Evolutionary conservation across 1,140 invertebrate species (phyloP).

Genomic region (Gryon sp.): DNA sequence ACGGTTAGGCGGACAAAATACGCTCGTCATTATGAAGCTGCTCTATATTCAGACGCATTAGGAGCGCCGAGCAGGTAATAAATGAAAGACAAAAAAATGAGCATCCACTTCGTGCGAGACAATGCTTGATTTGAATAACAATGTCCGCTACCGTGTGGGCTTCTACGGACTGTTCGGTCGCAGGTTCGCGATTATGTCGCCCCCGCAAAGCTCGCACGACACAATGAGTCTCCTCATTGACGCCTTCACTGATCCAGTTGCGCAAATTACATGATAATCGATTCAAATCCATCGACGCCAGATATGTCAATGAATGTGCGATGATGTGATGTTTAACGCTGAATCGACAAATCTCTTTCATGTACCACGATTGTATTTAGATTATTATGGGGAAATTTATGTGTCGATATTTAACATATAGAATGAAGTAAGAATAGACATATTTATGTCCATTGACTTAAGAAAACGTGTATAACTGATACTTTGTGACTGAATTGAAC

Average conservation of each 20-base stretch:
- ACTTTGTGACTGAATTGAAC: constrained; percentile 12
- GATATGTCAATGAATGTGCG: constrained; percentile 52
- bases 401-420: constrained; percentile 34
- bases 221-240: constrained; percentile 59
- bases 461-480: constrained; percentile 26
- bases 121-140: constrained; percentile 79
- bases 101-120: constrained; percentile 73
- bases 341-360: constrained; percentile 54
- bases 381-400: constrained; percentile 56
- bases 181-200: constrained; percentile 55
- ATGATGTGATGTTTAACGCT: constrained; percentile 56
- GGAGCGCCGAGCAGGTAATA: constrained; percentile 75
- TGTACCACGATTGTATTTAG: constrained; percentile 51
- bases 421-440: constrained; percentile 21
- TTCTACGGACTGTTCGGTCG: constrained; percentile 66
- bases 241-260: constrained; percentile 60
- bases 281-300: constrained; percentile 55
- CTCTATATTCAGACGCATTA: constrained; percentile 75
- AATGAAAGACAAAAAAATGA: constrained; percentile 75
- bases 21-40: constrained; percentile 58
- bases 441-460: constrained; percentile 26
- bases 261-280: constrained; percentile 60
- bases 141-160: constrained; percentile 79
- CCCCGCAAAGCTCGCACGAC: constrained; percentile 53
- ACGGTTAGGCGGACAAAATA: constrained; percentile 36